These are phyloP conservation scores for Dufourea novaeangliae DNA, from an alignment of 1,140 invertebrate genomes.

Conservation along the genomic window DNA sequence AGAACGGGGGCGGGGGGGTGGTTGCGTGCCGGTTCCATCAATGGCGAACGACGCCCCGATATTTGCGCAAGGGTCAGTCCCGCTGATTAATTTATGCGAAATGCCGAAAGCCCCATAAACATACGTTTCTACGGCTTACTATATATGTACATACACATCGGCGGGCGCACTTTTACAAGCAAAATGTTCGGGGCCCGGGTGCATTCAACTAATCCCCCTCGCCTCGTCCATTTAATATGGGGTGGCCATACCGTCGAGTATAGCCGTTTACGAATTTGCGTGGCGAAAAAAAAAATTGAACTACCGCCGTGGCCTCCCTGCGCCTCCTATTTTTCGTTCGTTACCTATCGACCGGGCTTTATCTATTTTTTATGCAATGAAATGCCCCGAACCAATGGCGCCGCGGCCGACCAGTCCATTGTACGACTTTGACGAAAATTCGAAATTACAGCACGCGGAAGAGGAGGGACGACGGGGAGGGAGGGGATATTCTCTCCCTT, in stretches of 20 bases:
- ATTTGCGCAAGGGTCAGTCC: constrained; percentile 1
- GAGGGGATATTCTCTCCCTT: constrained; percentile 30
- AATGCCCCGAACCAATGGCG: constrained; percentile 61
- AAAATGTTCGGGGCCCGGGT: constrained; percentile 67
- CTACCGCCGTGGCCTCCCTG: constrained; percentile 56
- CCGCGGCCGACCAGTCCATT: constrained; percentile 42
- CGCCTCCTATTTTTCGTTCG: constrained; percentile 74
- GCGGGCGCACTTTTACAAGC: constrained; percentile 67
- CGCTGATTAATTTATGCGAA: constrained; percentile 68
- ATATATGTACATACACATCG: constrained; percentile 56
- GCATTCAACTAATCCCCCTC: constrained; percentile 73
- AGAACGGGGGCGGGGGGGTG: not conserved
- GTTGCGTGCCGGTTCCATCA: not conserved
- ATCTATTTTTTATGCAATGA: constrained; percentile 73
- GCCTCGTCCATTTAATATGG: constrained; percentile 75
- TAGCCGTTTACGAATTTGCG: constrained; percentile 75
- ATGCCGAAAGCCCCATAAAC: constrained; percentile 64
- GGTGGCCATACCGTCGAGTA: constrained; percentile 68
- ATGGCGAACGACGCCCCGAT: not conserved
- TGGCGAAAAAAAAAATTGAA: constrained; percentile 69
- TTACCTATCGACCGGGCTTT: constrained; percentile 75
- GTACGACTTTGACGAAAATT: constrained; percentile 66
- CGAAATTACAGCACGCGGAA: constrained; percentile 57
- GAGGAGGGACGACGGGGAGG: no score
- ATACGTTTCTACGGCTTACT: constrained; percentile 68